A percentile compares a stretch with the other conserved stretches of the same genome.
phyloP scores from a whole-genome alignment of 1,140 invertebrate species.

The Drosophila bocqueti region DNA sequence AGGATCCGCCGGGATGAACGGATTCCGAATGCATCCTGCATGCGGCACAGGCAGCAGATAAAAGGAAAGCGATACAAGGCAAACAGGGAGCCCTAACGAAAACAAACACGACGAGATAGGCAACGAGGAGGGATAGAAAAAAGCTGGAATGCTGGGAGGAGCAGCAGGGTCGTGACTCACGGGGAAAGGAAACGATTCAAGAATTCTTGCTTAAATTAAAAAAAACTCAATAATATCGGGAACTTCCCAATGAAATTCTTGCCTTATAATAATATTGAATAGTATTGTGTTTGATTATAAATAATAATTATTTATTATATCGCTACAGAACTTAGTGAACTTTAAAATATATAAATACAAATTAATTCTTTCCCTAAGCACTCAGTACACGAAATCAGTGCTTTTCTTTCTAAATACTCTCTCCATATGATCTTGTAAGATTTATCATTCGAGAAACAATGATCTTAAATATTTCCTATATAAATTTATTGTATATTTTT shows the following conservation, averaged over 20 bases:
- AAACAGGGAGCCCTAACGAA: slow-evolving; percentile 38
- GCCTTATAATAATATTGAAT: not conserved
- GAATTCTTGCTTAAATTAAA: not conserved
- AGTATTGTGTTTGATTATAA: not conserved
- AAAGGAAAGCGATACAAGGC: slow-evolving; percentile 36
- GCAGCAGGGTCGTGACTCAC: slow-evolving; percentile 19
- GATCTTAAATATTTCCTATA: not conserved
- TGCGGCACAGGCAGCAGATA: slow-evolving; percentile 32
- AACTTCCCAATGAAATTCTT: too few species aligned
- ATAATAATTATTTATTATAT: not conserved
- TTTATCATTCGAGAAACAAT: not conserved
- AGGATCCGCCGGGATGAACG: slow-evolving; percentile 46
- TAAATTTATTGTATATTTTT: not conserved
- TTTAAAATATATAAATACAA: too few species aligned
- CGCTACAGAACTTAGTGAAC: not conserved
- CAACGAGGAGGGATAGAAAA: slow-evolving; percentile 4
- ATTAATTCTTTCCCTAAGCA: not conserved
- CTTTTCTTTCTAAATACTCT: not conserved
- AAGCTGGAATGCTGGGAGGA: not conserved
- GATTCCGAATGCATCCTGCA: slow-evolving; percentile 57
- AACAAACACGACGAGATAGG: slow-evolving; percentile 36
- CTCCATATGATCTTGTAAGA: not conserved
- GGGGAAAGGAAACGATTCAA: not conserved
- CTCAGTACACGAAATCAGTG: not conserved
- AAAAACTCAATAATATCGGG: not conserved